Evolutionary conservation across 2,888 invertebrate species (phyloP).

Genomic region (Volucella bombylans): DNA sequence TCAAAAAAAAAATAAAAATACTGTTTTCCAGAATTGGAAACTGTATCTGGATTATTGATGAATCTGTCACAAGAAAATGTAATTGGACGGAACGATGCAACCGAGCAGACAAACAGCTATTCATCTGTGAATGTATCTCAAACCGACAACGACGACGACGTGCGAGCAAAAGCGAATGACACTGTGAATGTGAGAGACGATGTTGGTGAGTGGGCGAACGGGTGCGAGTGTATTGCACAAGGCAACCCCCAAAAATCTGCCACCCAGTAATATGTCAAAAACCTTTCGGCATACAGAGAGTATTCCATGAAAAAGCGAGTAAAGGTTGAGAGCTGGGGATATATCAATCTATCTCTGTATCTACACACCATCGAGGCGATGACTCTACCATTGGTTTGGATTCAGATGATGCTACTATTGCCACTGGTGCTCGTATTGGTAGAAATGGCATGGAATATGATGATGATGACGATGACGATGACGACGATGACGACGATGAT

Average conservation of each 20-base stretch:
- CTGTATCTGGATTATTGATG: constrained; percentile 75
- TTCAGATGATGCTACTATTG: constrained; percentile 64
- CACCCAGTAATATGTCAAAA: constrained; percentile 65
- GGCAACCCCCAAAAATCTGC: constrained; percentile 41
- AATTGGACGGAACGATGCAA: constrained; percentile 75
- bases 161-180: constrained; percentile 62
- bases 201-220: neutral
- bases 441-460: constrained; percentile 54
- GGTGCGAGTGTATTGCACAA: constrained; percentile 39
- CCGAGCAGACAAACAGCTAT: constrained; percentile 75
- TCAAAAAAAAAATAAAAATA: constrained; percentile 25
- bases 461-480: constrained; percentile 34
- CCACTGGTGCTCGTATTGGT: constrained; percentile 38
- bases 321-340: constrained; percentile 41
- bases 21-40: constrained; percentile 67
- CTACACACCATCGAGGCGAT: constrained; percentile 44
- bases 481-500: constrained; percentile 44
- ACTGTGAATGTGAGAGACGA: neutral
- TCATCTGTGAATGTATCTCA: constrained; percentile 75
- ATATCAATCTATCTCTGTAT: constrained; percentile 66
- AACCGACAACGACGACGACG: constrained; percentile 58
- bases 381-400: constrained; percentile 58
- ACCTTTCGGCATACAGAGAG: constrained; percentile 50
- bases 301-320: constrained; percentile 1
- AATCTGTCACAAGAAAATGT: constrained; percentile 76